phyloP scores from a whole-genome alignment of 2,888 invertebrate genomes.

The Platycnemis pennipes region DNA sequence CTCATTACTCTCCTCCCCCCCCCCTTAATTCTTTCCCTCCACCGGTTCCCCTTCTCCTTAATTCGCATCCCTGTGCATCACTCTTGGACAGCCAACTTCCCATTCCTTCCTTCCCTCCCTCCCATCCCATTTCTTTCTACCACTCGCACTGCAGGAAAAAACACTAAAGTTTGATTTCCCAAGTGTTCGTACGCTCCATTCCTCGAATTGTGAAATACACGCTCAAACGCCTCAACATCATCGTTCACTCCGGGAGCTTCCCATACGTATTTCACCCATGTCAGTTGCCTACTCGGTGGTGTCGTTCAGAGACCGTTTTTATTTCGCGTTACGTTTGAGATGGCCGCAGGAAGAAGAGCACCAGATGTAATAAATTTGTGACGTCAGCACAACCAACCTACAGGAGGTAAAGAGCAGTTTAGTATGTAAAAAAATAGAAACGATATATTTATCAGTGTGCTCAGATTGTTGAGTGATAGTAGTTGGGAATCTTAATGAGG shows the following conservation, averaged over 20 bases:
- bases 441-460: too few species aligned
- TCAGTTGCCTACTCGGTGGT: not conserved
- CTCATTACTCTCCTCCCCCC: not conserved
- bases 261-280: not conserved
- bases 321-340: not conserved
- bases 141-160: not conserved
- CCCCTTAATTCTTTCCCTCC: not conserved
- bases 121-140: not conserved
- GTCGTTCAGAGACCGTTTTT: not conserved
- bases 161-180: constrained; percentile 66
- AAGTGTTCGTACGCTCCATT: constrained; percentile 39
- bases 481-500: too few species aligned
- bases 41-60: not conserved
- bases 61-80: not conserved
- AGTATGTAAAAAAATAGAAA: too few species aligned
- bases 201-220: not conserved
- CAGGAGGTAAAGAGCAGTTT: too few species aligned
- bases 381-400: too few species aligned
- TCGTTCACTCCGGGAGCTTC: not conserved
- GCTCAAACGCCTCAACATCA: not conserved
- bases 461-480: too few species aligned
- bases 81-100: not conserved
- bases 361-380: too few species aligned
- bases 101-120: not conserved
- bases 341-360: not conserved